phyloP scores from a whole-genome alignment of 2,113 vertebrate species.

The Mesitornis unicolor region DNA sequence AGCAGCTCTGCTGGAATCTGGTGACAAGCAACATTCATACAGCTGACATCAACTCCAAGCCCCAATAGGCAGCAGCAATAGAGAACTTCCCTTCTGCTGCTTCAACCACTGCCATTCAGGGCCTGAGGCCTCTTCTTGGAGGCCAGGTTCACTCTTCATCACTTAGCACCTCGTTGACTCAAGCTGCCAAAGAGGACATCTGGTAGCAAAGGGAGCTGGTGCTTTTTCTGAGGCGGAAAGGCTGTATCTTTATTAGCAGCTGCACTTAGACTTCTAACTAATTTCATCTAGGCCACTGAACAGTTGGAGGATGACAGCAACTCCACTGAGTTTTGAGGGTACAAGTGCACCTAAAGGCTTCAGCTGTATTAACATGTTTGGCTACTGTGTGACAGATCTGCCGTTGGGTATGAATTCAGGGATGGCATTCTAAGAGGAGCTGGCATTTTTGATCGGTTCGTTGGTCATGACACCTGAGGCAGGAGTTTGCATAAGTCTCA shows the following conservation, averaged over 20 bases:
- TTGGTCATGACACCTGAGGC: constrained; percentile 68
- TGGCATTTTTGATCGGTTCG: constrained; percentile 63
- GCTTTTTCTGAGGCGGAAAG: not conserved
- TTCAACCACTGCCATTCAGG: not conserved
- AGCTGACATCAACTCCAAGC: not conserved
- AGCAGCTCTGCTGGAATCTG: not conserved
- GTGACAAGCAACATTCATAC: not conserved
- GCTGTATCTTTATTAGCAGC: constrained; percentile 24
- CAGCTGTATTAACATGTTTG: constrained; percentile 59
- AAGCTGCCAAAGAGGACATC: not conserved
- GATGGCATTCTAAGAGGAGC: constrained; percentile 55
- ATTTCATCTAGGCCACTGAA: constrained; percentile 54
- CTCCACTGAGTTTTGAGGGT: constrained; percentile 52
- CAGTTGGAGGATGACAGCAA: constrained; percentile 55
- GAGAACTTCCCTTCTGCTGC: not conserved
- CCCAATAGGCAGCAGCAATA: not conserved
- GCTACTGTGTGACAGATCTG: constrained; percentile 59
- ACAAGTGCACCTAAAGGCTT: constrained; percentile 60
- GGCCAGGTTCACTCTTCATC: not conserved
- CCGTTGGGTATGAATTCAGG: constrained; percentile 43
- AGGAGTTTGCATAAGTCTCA: constrained; percentile 48
- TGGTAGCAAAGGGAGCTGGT: constrained; percentile 5
- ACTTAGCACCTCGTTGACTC: not conserved
- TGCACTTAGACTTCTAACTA: constrained; percentile 15
- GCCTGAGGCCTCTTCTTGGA: not conserved